These are phyloP conservation scores for Emydocephalus ijimae DNA, from an alignment of 2,113 vertebrate species.

Conservation along the genomic window DNA sequence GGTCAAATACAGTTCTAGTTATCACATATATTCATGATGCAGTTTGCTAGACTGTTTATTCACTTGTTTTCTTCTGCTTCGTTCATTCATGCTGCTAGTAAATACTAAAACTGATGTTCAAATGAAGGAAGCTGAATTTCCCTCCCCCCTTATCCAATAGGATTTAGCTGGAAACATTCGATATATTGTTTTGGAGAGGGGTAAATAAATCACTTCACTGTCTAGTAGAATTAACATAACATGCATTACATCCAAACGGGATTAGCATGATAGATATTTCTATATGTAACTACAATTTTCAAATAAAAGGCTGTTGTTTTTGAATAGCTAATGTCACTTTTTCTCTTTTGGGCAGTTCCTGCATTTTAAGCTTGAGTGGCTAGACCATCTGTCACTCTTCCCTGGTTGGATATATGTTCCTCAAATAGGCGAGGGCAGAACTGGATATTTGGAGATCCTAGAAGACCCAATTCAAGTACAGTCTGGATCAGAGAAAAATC, in stretches of 20 bases:
- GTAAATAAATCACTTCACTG: not conserved
- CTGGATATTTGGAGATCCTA: constrained; percentile 73
- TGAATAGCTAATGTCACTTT: not conserved
- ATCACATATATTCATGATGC: not conserved
- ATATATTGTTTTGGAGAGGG: not conserved
- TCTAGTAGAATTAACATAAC: not conserved
- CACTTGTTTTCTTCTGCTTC: not conserved
- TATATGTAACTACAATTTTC: not conserved
- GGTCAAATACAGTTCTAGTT: not conserved
- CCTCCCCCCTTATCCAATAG: not conserved
- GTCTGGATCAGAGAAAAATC: constrained; percentile 8
- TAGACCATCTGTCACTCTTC: constrained; percentile 70
- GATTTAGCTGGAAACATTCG: not conserved
- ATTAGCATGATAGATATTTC: not conserved
- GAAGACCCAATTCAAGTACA: constrained; percentile 66
- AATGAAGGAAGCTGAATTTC: not conserved
- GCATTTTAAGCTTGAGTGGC: constrained; percentile 70
- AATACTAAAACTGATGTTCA: not conserved
- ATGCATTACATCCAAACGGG: not conserved
- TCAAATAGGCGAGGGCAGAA: constrained; percentile 14
- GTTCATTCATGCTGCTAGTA: not conserved
- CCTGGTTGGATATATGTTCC: constrained; percentile 83
- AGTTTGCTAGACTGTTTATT: not conserved
- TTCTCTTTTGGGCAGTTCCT: constrained; percentile 63
- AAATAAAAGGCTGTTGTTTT: not conserved